Base-by-base conservation (phyloP, 2,797 vertebrate genomes). In the Malacoctenus gilli region DNA sequence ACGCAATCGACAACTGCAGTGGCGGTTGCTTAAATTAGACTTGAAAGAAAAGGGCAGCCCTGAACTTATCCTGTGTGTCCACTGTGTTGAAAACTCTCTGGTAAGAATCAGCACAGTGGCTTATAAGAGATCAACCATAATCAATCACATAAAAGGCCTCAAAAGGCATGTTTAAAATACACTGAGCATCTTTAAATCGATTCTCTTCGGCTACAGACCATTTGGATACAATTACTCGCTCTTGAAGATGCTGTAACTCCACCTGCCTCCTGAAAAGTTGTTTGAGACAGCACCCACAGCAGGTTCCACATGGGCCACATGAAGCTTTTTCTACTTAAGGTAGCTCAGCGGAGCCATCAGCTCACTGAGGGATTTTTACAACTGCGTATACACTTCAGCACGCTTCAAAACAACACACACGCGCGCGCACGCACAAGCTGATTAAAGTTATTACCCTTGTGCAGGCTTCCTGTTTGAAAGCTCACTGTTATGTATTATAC, bases 21-120 rank as follows among this genome's bases (percentile, higher is more conserved):
- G 30, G n/a, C 21, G 41, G 31, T 52, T 32, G 0, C 23, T 72
- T 43, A 43, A 59, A 30, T 32, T 16, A 63, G 38, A 35, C 12
- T 19, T 20, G n/a, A 41, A 4, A 19, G 5, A 16, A 53, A 37
- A 8, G 12, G 13, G 8, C 9, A 37, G 25, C 31, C 42, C 22
- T 32, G 13, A 40, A 39, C 16, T 2, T 7, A 39, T 39, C 5
- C 37, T 2, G 9, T 28, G 9, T 6, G 25, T 9, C 25, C 9
- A 6, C 9, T 37, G 36, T 8, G 8, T 9, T 37, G 15, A 32
- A 32, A 13, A 3, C 2, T 32, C 31, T 32, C 10, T 32, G 4
- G 9, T 2, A 11, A 32, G 31, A 32, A 28, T 28, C 6, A 9
- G 9, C 6, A 9, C 25, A 28, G 25, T 9, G 9, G 31, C 9